These are phyloP conservation scores for Acropternis orthonyx DNA, from an alignment of 2,797 vertebrate species.

Conservation along the genomic window DNA sequence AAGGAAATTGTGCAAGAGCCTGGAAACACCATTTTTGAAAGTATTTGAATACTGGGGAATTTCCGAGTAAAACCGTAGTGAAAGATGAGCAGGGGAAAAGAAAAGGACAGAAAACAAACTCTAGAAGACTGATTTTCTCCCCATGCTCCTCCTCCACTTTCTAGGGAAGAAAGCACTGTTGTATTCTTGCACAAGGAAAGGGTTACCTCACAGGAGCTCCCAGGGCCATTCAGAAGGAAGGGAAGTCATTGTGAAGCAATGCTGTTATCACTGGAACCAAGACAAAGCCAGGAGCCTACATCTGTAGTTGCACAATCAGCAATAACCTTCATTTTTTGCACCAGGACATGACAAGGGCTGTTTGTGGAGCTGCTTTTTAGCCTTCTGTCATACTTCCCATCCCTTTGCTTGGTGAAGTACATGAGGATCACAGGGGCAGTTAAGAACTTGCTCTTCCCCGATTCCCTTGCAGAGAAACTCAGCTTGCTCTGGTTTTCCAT, in stretches of 20 bases:
- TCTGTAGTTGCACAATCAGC: neutral
- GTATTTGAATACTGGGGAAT: neutral
- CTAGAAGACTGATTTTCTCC: neutral
- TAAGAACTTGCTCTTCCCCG: neutral
- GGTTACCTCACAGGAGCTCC: neutral
- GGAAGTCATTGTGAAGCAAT: neutral
- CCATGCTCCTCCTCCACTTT: neutral
- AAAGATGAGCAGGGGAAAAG: neutral
- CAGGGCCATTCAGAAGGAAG: neutral
- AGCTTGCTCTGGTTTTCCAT: neutral
- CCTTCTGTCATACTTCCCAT: neutral
- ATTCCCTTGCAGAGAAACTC: neutral
- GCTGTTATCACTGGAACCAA: neutral
- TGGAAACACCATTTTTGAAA: neutral
- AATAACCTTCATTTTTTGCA: neutral
- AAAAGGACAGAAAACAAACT: neutral
- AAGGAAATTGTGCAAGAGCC: slow-evolving; percentile 57
- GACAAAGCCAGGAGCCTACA: neutral
- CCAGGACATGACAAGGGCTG: neutral
- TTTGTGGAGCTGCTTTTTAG: neutral
- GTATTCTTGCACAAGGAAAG: neutral
- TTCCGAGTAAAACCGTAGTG: slow-evolving; percentile 20
- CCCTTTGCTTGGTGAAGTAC: neutral
- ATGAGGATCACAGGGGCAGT: neutral
- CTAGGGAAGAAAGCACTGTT: neutral